phyloP scores from a whole-genome alignment of 2,888 invertebrate species.

The Cristatella mucedo region DNA sequence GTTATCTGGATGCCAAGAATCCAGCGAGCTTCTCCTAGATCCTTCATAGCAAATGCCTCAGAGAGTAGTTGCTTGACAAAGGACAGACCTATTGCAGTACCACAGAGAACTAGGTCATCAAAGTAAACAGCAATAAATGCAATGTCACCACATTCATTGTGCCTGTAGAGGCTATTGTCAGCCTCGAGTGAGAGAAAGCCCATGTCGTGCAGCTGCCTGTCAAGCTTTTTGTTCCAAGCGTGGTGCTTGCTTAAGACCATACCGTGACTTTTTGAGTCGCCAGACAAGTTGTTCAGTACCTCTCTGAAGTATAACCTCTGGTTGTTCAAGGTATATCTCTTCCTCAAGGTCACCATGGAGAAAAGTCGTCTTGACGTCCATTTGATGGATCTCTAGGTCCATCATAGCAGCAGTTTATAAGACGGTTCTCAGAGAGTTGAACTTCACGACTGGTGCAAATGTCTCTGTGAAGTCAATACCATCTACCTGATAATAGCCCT shows the following conservation, averaged over 20 bases:
- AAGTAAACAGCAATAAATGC: conserved; percentile 13
- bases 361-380: conserved; percentile 17
- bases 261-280: conserved; percentile 14
- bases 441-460: conserved; percentile 15
- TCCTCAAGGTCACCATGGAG: conserved; percentile 15
- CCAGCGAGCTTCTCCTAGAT: conserved; percentile 11
- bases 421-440: conserved; percentile 14
- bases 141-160: background rate
- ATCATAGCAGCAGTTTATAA: conserved; percentile 13
- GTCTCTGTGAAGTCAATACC: conserved; percentile 17
- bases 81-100: conserved; percentile 8
- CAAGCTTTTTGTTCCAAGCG: conserved; percentile 15
- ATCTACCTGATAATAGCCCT: conserved; percentile 14
- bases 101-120: conserved; percentile 11
- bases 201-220: conserved; percentile 9
- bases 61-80: background rate
- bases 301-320: conserved; percentile 13
- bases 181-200: conserved; percentile 11
- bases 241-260: conserved; percentile 14
- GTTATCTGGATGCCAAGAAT: conserved; percentile 10
- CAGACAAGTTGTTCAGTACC: conserved; percentile 14
- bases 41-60: conserved; percentile 12
- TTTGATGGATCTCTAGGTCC: conserved; percentile 13
- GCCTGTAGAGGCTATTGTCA: conserved; percentile 12
- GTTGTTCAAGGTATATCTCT: conserved; percentile 16